These are phyloP conservation scores for Danaus plexippus DNA, from an alignment of 1,140 invertebrate species.

Conservation along the genomic window DNA sequence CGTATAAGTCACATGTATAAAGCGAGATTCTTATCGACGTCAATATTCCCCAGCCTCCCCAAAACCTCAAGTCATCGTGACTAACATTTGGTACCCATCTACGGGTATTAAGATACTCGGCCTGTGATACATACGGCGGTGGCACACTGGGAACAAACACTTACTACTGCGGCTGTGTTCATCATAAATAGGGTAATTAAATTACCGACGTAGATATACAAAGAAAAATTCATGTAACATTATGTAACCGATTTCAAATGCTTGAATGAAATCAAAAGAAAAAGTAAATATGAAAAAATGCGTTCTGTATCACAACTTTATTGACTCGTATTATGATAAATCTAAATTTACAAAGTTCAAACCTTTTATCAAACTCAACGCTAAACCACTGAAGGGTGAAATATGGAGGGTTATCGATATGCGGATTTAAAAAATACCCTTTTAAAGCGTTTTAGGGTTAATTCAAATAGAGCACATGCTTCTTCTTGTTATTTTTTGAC, in stretches of 20 bases:
- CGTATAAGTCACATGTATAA: no score
- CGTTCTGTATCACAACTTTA: conserved; percentile 18
- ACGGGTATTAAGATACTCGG: conserved; percentile 48
- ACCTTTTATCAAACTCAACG: conserved; percentile 46
- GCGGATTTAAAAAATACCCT: conserved; percentile 41
- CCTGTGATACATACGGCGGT: conserved; percentile 2
- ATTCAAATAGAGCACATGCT: conserved; percentile 42
- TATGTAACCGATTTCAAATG: no score
- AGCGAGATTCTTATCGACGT: not conserved
- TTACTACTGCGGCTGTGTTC: no score
- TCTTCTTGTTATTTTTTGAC: conserved; percentile 29
- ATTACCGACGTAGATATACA: no score
- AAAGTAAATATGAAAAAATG: no score
- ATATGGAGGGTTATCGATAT: conserved; percentile 42
- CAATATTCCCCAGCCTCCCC: conserved; percentile 11
- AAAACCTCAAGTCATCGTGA: conserved; percentile 40
- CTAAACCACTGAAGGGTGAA: conserved; percentile 49
- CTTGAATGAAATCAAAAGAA: no score
- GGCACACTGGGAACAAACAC: no score
- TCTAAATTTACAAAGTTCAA: conserved; percentile 51
- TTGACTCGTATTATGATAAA: conserved; percentile 39
- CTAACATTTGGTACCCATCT: conserved; percentile 54
- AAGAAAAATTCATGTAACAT: no score
- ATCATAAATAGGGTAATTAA: no score
- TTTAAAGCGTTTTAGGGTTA: conserved; percentile 43